Conservation (phyloP, 2,113 vertebrate genomes). For the Malurus melanocephalus region DNA sequence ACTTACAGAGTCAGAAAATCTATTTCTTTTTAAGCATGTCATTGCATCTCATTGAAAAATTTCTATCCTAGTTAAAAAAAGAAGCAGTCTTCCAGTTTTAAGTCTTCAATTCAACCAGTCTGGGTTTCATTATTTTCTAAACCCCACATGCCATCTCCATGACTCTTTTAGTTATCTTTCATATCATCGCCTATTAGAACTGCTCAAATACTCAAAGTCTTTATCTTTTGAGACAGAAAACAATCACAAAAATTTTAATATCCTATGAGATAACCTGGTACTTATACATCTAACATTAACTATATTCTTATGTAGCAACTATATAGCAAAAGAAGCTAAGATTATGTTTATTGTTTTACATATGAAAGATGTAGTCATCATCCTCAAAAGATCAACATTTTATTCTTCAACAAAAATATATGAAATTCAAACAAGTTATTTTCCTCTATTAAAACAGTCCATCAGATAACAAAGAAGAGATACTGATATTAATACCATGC, state of each 20-base stretch:
- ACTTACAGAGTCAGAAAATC: slow-evolving; percentile 22
- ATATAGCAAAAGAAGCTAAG: neutral
- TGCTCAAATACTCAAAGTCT: neutral
- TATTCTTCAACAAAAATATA: neutral
- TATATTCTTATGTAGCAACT: neutral
- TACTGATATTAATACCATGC: neutral
- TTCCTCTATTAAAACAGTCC: neutral
- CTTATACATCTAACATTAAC: neutral
- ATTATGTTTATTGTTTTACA: neutral
- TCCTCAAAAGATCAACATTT: neutral
- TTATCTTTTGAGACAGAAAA: neutral
- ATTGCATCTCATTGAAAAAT: neutral
- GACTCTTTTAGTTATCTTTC: neutral
- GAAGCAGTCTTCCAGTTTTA: neutral
- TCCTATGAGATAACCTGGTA: neutral
- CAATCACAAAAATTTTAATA: neutral
- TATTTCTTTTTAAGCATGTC: slow-evolving; percentile 10
- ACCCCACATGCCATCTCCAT: neutral
- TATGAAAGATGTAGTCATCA: neutral
- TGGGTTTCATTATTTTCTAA: neutral
- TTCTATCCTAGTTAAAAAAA: neutral
- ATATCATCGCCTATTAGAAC: neutral
- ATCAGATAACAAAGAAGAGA: neutral
- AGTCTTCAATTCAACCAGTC: neutral
- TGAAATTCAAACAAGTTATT: neutral